Evolutionary conservation across 2,888 invertebrate species (phyloP).

Genomic region (Heliconius sara): DNA sequence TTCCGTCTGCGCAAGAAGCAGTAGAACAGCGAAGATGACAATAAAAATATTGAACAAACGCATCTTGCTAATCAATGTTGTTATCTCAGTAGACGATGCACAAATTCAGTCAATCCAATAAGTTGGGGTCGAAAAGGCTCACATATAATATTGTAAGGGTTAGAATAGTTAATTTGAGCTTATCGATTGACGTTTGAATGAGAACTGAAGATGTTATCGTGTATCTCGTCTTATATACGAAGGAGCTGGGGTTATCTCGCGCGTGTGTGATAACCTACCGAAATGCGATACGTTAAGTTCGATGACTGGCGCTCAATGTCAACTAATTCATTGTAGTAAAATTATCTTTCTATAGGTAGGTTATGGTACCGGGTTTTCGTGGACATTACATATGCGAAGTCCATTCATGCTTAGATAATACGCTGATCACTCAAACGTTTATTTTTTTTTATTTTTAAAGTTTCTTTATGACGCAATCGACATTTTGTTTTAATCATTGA

Average conservation of each 20-base stretch:
- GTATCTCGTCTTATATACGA: conserved; percentile 67
- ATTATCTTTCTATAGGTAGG: conserved; percentile 66
- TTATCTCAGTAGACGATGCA: conserved; percentile 44
- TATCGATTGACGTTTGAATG: conserved; percentile 61
- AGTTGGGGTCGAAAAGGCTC: conserved; percentile 32
- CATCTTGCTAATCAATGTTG: conserved; percentile 55
- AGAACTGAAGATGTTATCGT: conserved; percentile 65
- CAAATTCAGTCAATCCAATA: conserved; percentile 17
- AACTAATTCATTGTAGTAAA: conserved; percentile 73
- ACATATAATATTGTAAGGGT: conserved; percentile 33
- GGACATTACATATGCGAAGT: conserved; percentile 5
- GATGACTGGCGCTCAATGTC: conserved; percentile 81
- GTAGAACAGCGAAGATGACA: conserved; percentile 56
- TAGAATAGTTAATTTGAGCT: conserved; percentile 51
- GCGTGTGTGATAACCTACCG: conserved; percentile 77
- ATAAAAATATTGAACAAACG: conserved; percentile 65
- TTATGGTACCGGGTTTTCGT: conserved; percentile 38
- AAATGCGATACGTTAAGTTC: conserved; percentile 71
- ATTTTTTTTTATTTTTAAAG: conserved; percentile 2
- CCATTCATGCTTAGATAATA: conserved; percentile 33
- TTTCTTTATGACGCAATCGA: conserved; percentile 36
- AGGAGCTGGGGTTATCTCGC: conserved; percentile 71
- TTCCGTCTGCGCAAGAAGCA: conserved; percentile 54
- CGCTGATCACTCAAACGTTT: too few relatives aligned
- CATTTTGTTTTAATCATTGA: conserved; percentile 31